Conservation (phyloP, 2,888 invertebrate species). For the Acanthopleura granulata region DNA sequence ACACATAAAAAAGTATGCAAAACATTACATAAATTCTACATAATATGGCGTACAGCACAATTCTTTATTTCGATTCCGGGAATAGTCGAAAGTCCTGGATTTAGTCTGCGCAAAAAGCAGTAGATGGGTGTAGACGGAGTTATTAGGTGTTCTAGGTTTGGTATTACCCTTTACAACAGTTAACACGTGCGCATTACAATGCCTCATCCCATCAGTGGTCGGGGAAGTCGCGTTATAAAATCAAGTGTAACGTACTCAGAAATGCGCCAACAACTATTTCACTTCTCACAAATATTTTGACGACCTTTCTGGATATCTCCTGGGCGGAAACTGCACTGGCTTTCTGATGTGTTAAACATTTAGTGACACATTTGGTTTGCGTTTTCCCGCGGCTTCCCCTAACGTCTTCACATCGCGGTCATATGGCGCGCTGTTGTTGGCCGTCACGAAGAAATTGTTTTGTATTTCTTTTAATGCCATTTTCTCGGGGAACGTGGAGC, state of each 20-base stretch:
- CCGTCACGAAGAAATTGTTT: conserved; percentile 6
- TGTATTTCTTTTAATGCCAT: conserved; percentile 6
- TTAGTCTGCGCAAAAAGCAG: too few species aligned
- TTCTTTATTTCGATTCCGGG: too few species aligned
- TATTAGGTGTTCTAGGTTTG: too few species aligned
- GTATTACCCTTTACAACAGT: too few species aligned
- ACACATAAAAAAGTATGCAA: too few species aligned
- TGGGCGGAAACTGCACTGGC: conserved; percentile 8
- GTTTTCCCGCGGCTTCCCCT: conserved; percentile 5
- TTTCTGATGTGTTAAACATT: conserved; percentile 17
- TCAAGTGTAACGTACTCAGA: background rate
- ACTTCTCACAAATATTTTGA: conserved; percentile 13
- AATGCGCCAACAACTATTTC: background rate
- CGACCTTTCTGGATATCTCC: background rate
- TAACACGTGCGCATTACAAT: too few species aligned
- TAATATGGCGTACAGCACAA: too few species aligned
- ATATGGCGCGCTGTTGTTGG: background rate
- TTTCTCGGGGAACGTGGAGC: background rate
- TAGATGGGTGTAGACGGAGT: too few species aligned
- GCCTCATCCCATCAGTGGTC: too few species aligned
- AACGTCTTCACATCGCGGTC: background rate
- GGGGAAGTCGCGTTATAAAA: too few species aligned
- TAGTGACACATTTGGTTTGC: conserved; percentile 18
- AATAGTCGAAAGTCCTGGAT: too few species aligned
- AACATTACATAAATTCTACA: too few species aligned